phyloP scores from a whole-genome alignment of 2,113 vertebrate species.

The Gobio gobio region DNA sequence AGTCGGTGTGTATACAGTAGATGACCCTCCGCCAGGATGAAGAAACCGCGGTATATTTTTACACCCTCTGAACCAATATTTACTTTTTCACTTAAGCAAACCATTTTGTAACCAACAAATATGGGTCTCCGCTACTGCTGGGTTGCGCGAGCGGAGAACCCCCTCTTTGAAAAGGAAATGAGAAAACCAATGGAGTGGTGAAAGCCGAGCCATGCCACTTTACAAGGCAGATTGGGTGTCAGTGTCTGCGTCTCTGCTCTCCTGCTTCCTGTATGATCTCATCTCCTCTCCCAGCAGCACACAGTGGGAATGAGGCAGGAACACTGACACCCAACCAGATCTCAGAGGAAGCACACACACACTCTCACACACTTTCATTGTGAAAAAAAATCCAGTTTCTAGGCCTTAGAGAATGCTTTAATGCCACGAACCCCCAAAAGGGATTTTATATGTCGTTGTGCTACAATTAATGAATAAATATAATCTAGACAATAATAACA shows the following conservation, averaged over 20 bases:
- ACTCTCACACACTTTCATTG: background rate
- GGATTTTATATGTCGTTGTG: background rate
- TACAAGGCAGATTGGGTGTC: slow-evolving; percentile 74
- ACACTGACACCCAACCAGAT: slow-evolving; percentile 67
- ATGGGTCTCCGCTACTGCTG: background rate
- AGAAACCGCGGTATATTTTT: background rate
- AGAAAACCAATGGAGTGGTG: slow-evolving; percentile 54
- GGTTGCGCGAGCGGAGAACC: background rate
- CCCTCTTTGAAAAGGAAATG: background rate
- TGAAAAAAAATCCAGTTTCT: background rate
- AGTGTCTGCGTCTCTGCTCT: slow-evolving; percentile 59
- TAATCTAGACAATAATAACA: no score
- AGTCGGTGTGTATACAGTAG: background rate
- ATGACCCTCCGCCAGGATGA: slow-evolving; percentile 1
- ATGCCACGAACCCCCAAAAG: background rate
- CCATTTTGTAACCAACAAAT: background rate
- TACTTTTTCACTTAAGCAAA: background rate
- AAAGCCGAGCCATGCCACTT: slow-evolving; percentile 73
- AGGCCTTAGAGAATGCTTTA: background rate
- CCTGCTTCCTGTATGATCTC: slow-evolving; percentile 85
- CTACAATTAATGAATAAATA: background rate
- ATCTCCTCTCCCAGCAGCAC: slow-evolving; percentile 86
- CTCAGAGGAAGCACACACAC: slow-evolving; percentile 34
- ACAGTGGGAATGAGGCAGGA: slow-evolving; percentile 80
- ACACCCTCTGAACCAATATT: background rate